A percentile compares a stretch with the other conserved stretches of the same genome.
Conservation (phyloP, 2,113 vertebrate species). For the Grantiella picta region DNA sequence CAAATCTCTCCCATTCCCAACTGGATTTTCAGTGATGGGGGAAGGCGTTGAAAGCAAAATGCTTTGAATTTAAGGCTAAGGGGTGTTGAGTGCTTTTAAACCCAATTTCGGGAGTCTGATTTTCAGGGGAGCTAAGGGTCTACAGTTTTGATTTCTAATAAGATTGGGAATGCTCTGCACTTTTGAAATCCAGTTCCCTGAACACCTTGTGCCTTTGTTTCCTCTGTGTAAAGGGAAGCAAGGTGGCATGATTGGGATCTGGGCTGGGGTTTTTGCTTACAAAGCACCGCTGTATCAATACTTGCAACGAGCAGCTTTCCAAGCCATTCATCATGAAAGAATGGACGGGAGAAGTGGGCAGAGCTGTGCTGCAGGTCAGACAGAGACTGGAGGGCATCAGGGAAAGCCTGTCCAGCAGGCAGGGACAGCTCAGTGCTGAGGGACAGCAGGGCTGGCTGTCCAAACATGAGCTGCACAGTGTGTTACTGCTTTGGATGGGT, state of each 20-base stretch:
- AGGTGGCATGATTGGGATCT: neutral
- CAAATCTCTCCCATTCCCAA: neutral
- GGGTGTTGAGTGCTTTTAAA: neutral
- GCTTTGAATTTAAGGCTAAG: neutral
- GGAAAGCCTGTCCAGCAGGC: neutral
- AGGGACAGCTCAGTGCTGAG: neutral
- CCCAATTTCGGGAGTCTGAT: neutral
- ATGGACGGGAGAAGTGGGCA: neutral
- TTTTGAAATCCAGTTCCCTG: neutral
- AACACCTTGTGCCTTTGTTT: neutral
- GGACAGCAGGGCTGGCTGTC: neutral
- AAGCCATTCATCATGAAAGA: neutral
- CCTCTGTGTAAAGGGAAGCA: neutral
- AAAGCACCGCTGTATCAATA: rapidly evolving
- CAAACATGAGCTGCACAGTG: neutral
- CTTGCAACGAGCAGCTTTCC: neutral
- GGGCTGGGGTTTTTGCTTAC: neutral
- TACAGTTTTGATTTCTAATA: neutral
- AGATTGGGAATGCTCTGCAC: neutral
- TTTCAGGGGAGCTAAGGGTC: neutral
- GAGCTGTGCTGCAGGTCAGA: neutral
- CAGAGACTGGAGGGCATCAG: neutral
- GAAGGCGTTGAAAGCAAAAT: neutral
- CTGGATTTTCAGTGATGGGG: neutral
- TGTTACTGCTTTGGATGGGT: neutral